These are phyloP conservation scores for Charadrius vociferus DNA, from an alignment of 2,113 vertebrate species.

Conservation along the genomic window DNA sequence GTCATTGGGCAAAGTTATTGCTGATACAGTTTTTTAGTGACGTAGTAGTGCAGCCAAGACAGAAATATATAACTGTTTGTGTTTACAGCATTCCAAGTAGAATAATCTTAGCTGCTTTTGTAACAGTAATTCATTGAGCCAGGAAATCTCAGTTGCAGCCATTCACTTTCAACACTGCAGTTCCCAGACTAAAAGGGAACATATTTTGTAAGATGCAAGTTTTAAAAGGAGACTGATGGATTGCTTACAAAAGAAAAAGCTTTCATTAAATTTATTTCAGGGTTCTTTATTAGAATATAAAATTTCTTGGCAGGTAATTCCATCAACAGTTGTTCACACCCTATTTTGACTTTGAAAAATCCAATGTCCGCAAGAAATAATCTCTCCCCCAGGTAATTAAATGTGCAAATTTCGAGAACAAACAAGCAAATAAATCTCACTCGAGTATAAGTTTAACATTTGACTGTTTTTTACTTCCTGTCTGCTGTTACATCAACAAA, in stretches of 20 bases:
- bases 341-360: conserved; percentile 35
- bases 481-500: background rate
- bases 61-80: background rate
- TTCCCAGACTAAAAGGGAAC: background rate
- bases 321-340: background rate
- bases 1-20: background rate
- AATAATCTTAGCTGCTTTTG: background rate
- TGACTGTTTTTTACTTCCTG: background rate
- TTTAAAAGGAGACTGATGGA: background rate
- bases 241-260: background rate
- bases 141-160: background rate
- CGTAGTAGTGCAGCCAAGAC: background rate
- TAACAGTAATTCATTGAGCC: background rate
- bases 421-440: background rate
- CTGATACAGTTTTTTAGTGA: background rate
- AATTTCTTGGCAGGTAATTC: background rate
- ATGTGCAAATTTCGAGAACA: background rate
- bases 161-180: background rate
- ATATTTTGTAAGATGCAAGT: background rate
- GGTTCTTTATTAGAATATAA: background rate
- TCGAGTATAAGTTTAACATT: background rate
- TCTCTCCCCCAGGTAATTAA: background rate
- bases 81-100: background rate
- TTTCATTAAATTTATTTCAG: background rate
- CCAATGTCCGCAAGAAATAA: background rate